A percentile compares a stretch with the other conserved stretches of the same genome.
phyloP scores from a whole-genome alignment of 2,888 invertebrate species.

The Morinoia aosen region DNA sequence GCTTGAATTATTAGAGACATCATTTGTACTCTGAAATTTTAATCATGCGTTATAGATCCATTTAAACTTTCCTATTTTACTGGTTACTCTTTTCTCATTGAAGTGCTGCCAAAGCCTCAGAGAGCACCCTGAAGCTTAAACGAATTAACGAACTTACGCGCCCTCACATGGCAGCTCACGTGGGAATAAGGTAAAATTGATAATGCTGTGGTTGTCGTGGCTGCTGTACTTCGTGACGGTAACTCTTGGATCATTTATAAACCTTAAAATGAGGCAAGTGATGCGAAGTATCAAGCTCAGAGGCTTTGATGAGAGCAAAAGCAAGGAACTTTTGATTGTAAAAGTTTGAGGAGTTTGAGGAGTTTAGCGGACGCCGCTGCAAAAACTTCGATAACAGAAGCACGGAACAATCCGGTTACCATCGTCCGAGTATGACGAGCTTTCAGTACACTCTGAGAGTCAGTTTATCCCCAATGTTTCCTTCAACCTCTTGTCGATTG shows the following conservation, averaged over 20 bases:
- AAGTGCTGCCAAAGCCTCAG: background rate
- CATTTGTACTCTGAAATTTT: too few species aligned
- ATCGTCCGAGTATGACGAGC: background rate
- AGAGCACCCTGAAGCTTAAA: background rate
- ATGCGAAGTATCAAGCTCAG: background rate
- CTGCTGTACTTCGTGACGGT: background rate
- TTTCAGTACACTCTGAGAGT: background rate
- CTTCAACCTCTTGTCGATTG: background rate
- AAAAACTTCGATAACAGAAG: background rate
- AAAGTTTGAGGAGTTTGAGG: background rate
- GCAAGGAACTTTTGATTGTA: constrained; percentile 10
- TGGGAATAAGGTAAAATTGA: background rate
- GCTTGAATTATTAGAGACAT: too few species aligned
- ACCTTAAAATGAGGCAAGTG: background rate
- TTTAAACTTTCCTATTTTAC: background rate
- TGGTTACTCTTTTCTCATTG: background rate
- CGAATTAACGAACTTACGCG: background rate
- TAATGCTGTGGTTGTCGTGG: background rate
- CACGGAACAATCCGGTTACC: background rate
- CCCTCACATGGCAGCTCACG: background rate
- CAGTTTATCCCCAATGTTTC: background rate
- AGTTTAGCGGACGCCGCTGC: background rate
- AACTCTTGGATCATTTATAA: background rate
- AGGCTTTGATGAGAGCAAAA: background rate
- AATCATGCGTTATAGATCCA: background rate